A percentile compares a stretch with the other conserved stretches of the same genome.
These are phyloP conservation scores for Iguana delicatissima DNA, from an alignment of 2,797 vertebrate genomes.

Conservation along the genomic window DNA sequence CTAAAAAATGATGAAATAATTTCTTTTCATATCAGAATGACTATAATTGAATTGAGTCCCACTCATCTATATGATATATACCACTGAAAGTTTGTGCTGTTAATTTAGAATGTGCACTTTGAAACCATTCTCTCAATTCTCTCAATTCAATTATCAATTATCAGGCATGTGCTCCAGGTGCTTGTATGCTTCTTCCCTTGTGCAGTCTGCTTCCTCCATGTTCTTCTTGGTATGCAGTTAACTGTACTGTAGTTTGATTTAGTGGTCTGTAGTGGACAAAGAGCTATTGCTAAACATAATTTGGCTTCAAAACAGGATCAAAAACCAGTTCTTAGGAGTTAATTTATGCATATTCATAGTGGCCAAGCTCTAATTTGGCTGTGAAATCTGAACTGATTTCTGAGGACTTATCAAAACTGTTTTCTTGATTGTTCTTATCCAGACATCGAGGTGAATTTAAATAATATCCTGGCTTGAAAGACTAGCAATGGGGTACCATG, in stretches of 20 bases:
- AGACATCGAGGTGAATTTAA: no score
- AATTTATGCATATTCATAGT: not conserved
- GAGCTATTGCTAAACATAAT: not conserved
- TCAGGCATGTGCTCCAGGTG: not conserved
- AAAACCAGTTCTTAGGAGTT: not conserved
- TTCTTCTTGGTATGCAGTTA: not conserved
- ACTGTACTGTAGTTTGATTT: not conserved
- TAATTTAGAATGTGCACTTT: not conserved
- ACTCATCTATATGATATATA: not conserved
- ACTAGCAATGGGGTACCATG: not conserved
- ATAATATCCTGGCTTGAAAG: not conserved
- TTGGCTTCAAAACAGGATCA: not conserved
- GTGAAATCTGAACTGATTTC: not conserved
- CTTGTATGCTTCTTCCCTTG: no score
- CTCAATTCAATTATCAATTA: no score
- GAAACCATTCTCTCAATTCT: not conserved
- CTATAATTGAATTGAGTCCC: not conserved
- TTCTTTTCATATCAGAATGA: not conserved
- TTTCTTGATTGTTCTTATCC: not conserved
- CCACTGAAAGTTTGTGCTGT: not conserved
- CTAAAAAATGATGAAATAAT: conserved; percentile 9
- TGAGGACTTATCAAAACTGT: not conserved
- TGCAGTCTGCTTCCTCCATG: not conserved
- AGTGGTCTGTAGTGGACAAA: not conserved
- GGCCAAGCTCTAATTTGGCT: not conserved